Conservation (phyloP, 2,888 invertebrate species). For the Drosophila mayaguana region DNA sequence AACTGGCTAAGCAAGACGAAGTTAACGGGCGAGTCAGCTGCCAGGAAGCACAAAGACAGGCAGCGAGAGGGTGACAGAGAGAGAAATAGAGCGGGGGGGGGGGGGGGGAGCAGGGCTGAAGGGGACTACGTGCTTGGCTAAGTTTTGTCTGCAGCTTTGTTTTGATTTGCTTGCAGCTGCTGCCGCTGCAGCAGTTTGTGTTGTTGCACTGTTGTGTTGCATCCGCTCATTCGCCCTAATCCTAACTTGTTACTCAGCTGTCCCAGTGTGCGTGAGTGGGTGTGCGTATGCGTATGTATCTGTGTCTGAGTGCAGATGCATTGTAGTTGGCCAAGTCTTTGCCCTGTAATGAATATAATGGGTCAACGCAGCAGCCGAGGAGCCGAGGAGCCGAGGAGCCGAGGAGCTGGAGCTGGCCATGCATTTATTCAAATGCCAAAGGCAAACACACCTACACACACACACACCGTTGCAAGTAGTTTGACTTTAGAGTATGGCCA, state of each 20-base stretch:
- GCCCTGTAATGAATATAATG: constrained; percentile 64
- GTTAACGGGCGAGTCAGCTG: constrained; percentile 14
- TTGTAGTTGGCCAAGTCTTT: constrained; percentile 46
- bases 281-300: neutral
- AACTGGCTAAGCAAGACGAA: constrained; percentile 48
- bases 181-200: constrained; percentile 20
- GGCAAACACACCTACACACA: neutral
- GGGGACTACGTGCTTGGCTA: constrained; percentile 6
- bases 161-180: constrained; percentile 50
- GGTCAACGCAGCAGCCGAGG: constrained; percentile 9
- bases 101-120: neutral
- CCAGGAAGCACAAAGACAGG: neutral
- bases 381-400: constrained; percentile 1
- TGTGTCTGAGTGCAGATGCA: constrained; percentile 12
- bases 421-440: constrained; percentile 24
- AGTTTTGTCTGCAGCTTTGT: constrained; percentile 56
- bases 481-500: constrained; percentile 25
- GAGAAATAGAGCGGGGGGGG: neutral
- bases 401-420: constrained; percentile 7
- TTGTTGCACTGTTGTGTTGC: constrained; percentile 41
- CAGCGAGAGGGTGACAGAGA: neutral
- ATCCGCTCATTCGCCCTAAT: constrained; percentile 52
- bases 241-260: constrained; percentile 61
- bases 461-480: constrained; percentile 7
- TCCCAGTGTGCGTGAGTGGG: constrained; percentile 1